A percentile compares a stretch with the other conserved stretches of the same genome.
These are phyloP conservation scores for Achlya flavicornis DNA, from an alignment of 2,888 invertebrate species.

Conservation along the genomic window DNA sequence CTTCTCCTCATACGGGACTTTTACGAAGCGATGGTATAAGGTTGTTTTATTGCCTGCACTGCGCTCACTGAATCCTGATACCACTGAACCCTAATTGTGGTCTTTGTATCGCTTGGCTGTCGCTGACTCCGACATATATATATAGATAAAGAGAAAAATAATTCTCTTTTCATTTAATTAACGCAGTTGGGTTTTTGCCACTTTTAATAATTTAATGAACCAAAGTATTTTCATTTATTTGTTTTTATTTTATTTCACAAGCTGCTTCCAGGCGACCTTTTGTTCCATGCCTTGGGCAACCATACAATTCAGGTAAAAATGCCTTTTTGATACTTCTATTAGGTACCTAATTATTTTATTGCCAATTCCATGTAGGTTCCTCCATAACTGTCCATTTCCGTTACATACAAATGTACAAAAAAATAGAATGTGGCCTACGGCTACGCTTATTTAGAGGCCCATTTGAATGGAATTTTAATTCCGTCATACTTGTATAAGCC, in stretches of 20 bases:
- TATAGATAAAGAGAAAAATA: no score
- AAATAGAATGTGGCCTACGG: conserved; percentile 8
- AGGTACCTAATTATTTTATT: neutral
- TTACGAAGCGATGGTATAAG: no score
- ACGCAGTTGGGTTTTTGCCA: no score
- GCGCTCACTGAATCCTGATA: no score
- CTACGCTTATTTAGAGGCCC: conserved; percentile 27
- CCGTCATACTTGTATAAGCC: conserved; percentile 48
- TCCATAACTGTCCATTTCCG: neutral
- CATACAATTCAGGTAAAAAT: neutral
- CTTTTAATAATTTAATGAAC: no score
- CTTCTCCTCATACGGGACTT: no score
- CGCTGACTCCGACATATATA: no score
- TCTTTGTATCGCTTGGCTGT: no score
- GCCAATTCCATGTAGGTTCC: neutral
- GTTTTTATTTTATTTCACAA: neutral
- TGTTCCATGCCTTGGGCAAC: neutral
- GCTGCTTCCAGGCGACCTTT: neutral
- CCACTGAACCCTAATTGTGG: no score
- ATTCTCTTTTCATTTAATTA: no score
- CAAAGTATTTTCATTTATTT: neutral
- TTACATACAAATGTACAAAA: conserved; percentile 7
- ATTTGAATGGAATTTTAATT: conserved; percentile 65
- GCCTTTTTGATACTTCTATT: no score
- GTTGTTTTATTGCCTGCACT: no score